Evolutionary conservation across 2,888 invertebrate species (phyloP), one percentile per base, ranked within the genome.

Genomic region (Eudasyphora cyanicolor): DNA sequence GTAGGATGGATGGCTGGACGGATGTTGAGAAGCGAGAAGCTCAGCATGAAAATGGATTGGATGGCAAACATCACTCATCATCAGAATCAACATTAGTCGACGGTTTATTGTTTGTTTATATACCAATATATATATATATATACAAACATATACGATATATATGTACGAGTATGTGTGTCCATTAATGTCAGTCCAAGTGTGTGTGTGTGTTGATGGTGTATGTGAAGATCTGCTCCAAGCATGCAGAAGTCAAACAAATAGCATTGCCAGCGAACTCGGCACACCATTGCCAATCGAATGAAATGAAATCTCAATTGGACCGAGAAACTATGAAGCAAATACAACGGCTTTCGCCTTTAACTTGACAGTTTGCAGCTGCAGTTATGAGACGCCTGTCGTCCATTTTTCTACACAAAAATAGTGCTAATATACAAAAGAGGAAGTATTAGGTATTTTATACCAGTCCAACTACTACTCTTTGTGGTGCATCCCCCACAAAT

Each of bases 1-100:
- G n/a, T n/a, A n/a, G n/a, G n/a, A n/a, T 62, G 32, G 57, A 60
- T 29, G 60, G 60, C 29, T 60, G 60, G 17, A 2, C 38, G 64
- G 7, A 21, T 19, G 21, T 35, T 38, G 51, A 10, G 51, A 70
- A 67, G 29, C 27, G 24, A 76, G 64, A 21, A 64, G 32, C 51
- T 54, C 27, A 24, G 54, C 64, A 79, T 79, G 54, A 73, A 82
- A 82, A 76, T 82, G 79, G 67, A 79, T 82, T 79, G 82, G 12
- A 76, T 76, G 38, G 79, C 76, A 82, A 73, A 82, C 75, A 82
- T 79, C 64, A 79, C 67, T 82, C 82, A 82, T 82, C 82, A 80
- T 78, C 71, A 35, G 71, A 71, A 54, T 82, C 54, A 82, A 82
- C 64, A 79, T 79, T 73, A 60, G 71, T 82, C 38, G 64, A 57